Base-by-base conservation (phyloP, 2,888 invertebrate genomes). In the Electrophaes corylata region DNA sequence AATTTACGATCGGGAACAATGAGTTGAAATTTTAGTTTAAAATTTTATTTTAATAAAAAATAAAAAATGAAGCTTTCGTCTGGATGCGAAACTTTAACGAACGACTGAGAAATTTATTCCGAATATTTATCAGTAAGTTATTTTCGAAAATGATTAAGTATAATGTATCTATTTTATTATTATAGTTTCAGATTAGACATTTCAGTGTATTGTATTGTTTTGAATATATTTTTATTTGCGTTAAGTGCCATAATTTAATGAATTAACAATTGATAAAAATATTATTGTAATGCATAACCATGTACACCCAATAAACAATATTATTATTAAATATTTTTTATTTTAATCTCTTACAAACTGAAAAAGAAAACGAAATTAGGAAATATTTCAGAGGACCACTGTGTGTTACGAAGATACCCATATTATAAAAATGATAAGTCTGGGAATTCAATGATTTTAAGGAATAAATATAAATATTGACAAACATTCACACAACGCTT, bases 161-260 rank as follows among this genome's bases (percentile, higher is more conserved):
- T 50, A 53, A 59, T 59, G 51, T 57, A 64, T 64, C 46, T 66
- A 58, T 64, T 31, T 57, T 57, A 55, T 45, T 49, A 56, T 63
- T 57, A 55, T 62, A 59, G 29, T 66, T 73, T 83, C 76, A 74
- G 72, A 77, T 84, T 81, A 77, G 86, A 88, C 86, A 85, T 87
- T 80, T 83, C 78, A 78, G 70, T 78, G 71, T 87, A 87, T 59
- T 88, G 77, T 89, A 86, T 86, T 84, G 76, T 84, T 84, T 82
- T 55, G 46, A 51, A 39, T 73, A 78, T 84, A 65, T 86, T 82
- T 60, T 86, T 81, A 78, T 85, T 88, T 90, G 75, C 84, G 79
- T 91, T 91, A 88, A 91, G 91, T 91, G 91, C 91, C 91, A 91
- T 91, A 91, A 90, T 88, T 90, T 88, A 88, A 91, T 85, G 84